Base-by-base conservation (phyloP, 2,888 invertebrate genomes). In the Drosophila cognata region DNA sequence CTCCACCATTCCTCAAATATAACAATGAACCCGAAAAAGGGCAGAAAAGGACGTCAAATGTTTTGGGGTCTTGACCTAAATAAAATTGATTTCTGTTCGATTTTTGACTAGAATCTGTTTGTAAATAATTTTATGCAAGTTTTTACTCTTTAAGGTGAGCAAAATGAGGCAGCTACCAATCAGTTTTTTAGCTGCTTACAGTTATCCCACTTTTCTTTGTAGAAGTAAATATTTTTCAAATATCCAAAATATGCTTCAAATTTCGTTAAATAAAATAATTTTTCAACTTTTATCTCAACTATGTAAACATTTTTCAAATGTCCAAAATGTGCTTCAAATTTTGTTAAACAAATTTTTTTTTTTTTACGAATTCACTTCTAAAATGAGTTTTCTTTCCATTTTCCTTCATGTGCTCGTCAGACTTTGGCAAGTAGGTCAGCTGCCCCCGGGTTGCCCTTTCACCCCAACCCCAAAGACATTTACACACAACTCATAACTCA, bases 401-500 rank as follows among this genome's bases (percentile, higher is more conserved):
- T 66, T 65, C 41, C 48, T 18, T 18, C 25, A 31, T 28, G 31
- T 35, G 25, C 29, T 38, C 11, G 13, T 4, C 13, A 10, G 33
- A 51, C 13, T 8, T 52, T 55, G 43, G 53, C 71, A 74, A 78
- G 71, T 77, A 59, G 48, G 58, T 56, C 56, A 56, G 56, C 61
- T 64, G 63, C 60, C 62, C 62, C 63, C 18, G 31, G 16, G 10
- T 18, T 48, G 25, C 21, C 29, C 28, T 31, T 41, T 48, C 48
- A 53, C 50, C 36, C 28, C 50, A 28, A 52, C 60, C 28, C 25
- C 51, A 48, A 56, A 72, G 53, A 52, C 53, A 64, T 76, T 76
- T 79, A 79, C 72, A 78, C 78, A 73, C 67, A 79, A 79, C 68
- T 79, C 74, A 74, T 69, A 77, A 79, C 72, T 82, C 61, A 80